These are phyloP conservation scores for Eulemur coronatus DNA, from an alignment of 2,797 vertebrate genomes.

Conservation along the genomic window DNA sequence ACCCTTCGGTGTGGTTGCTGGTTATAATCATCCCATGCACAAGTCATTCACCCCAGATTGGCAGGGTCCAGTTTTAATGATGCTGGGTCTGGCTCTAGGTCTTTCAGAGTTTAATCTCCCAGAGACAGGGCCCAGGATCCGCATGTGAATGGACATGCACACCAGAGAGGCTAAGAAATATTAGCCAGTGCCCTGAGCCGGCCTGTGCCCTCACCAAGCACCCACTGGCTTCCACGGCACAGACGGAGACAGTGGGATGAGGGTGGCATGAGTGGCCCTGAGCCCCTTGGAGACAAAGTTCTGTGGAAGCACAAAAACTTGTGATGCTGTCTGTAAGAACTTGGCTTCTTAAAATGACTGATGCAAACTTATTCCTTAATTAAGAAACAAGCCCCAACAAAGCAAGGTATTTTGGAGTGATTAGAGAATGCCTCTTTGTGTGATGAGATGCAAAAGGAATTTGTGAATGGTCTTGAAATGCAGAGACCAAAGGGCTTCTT, in stretches of 20 bases:
- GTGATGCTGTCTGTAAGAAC: not conserved
- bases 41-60: no score
- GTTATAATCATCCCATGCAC: not conserved
- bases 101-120: not conserved
- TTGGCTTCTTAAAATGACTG: not conserved
- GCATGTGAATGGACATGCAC: no score
- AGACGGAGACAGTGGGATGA: not conserved
- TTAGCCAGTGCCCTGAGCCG: not conserved
- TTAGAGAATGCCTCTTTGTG: not conserved
- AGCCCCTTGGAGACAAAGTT: not conserved
- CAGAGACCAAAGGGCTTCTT: not conserved
- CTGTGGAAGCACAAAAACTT: not conserved
- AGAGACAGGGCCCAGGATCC: not conserved
- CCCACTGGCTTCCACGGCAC: not conserved
- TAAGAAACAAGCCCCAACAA: slow-evolving; percentile 60
- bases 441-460: not conserved
- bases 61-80: not conserved
- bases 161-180: not conserved
- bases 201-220: not conserved
- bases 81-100: not conserved
- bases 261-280: fast-evolving
- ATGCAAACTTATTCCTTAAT: slow-evolving; percentile 33
- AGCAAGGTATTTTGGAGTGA: not conserved
- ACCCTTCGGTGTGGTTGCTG: not conserved
- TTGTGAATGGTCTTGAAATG: not conserved